These are phyloP conservation scores for Echiichthys vipera DNA, from an alignment of 2,797 vertebrate genomes.

Conservation along the genomic window DNA sequence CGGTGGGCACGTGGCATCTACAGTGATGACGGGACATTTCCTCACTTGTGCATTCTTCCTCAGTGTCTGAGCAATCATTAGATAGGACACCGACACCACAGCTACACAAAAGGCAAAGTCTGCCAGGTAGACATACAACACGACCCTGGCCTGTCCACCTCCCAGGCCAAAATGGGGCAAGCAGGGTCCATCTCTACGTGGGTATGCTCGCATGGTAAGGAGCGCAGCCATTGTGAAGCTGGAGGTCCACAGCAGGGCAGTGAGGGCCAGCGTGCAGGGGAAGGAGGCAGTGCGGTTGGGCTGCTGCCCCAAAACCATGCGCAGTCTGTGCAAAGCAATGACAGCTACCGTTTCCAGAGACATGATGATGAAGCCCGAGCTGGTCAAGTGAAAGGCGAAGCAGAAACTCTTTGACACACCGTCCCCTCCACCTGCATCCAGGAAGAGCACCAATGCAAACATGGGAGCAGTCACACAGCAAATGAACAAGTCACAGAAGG, in stretches of 20 bases:
- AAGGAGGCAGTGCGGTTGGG: constrained; percentile 90
- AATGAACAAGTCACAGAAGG: constrained; percentile 97
- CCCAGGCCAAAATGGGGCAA: constrained; percentile 91
- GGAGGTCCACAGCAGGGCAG: constrained; percentile 92
- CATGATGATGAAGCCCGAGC: constrained; percentile 96
- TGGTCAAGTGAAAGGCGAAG: constrained; percentile 95
- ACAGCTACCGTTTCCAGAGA: constrained; percentile 96
- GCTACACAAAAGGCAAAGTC: constrained; percentile 95
- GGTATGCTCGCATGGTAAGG: constrained; percentile 88
- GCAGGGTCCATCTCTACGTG: constrained; percentile 88
- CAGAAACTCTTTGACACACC: constrained; percentile 92
- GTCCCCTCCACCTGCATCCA: constrained; percentile 82
- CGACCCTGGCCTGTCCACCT: constrained; percentile 83
- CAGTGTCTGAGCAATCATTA: constrained; percentile 93
- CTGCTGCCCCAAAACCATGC: constrained; percentile 95
- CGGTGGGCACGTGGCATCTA: constrained; percentile 85
- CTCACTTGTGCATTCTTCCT: constrained; percentile 90
- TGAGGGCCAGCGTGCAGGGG: constrained; percentile 91
- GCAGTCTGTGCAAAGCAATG: constrained; percentile 94
- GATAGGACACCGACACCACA: constrained; percentile 92
- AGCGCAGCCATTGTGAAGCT: constrained; percentile 94
- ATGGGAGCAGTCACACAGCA: constrained; percentile 95
- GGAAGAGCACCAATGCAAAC: constrained; percentile 93
- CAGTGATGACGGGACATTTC: constrained; percentile 86
- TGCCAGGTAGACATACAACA: constrained; percentile 91